phyloP scores from a whole-genome alignment of 2,888 invertebrate genomes.

The Sinhomidia bicolor region DNA sequence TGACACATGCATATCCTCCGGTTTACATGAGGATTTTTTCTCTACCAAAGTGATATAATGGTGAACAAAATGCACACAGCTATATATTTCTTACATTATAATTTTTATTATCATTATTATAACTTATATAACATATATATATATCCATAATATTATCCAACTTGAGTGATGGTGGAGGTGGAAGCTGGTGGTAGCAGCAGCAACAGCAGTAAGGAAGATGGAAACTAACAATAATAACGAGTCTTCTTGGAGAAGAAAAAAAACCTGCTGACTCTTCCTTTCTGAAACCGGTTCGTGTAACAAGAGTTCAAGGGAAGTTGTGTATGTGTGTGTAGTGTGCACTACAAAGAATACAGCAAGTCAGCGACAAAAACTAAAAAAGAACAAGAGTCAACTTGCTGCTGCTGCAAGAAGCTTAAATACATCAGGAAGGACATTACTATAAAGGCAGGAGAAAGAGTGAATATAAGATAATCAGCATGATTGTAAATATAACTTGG shows the following conservation, averaged over 20 bases:
- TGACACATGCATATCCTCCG: slow-evolving; percentile 64
- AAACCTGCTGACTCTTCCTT: slow-evolving; percentile 71
- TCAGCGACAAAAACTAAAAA: slow-evolving; percentile 35
- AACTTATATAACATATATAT: too few species aligned
- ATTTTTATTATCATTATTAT: slow-evolving; percentile 31
- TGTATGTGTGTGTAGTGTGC: too few species aligned
- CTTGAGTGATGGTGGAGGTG: slow-evolving; percentile 30
- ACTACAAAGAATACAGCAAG: not conserved
- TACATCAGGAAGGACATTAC: slow-evolving; percentile 14
- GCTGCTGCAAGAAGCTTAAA: not conserved
- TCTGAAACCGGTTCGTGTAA: slow-evolving; percentile 66
- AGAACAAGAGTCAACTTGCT: slow-evolving; percentile 13
- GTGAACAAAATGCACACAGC: slow-evolving; percentile 29
- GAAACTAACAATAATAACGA: slow-evolving; percentile 40
- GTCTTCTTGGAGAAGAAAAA: slow-evolving; percentile 46
- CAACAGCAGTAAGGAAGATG: not conserved
- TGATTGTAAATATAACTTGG: slow-evolving; percentile 17
- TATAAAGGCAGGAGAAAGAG: not conserved
- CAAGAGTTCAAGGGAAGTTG: slow-evolving; percentile 61
- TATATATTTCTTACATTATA: not conserved
- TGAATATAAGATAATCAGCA: not conserved
- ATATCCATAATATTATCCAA: slow-evolving; percentile 65
- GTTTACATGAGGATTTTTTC: too few species aligned
- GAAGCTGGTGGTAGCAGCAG: slow-evolving; percentile 12
- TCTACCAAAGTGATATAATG: too few species aligned